Conservation (phyloP, 2,888 invertebrate species). For the Tipula unca region DNA sequence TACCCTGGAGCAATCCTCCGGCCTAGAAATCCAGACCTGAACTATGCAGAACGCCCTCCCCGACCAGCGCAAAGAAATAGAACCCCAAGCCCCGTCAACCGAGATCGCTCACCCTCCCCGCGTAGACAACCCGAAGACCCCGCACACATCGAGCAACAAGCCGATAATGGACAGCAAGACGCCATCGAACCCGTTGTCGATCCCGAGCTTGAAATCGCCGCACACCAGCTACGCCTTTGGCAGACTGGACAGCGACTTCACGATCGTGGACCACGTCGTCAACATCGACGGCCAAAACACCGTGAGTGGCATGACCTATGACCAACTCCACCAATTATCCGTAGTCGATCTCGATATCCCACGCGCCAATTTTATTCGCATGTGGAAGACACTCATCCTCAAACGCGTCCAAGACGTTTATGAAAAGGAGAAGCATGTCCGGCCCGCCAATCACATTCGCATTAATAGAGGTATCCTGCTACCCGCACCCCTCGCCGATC, state of each 20-base stretch:
- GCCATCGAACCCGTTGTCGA: too few relatives aligned
- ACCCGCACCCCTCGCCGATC: not conserved
- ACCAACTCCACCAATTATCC: not conserved
- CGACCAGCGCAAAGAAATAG: too few relatives aligned
- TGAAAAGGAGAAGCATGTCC: not conserved
- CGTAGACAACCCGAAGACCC: too few relatives aligned
- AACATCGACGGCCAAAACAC: not conserved
- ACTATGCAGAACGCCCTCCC: too few relatives aligned
- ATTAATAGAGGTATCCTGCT: not conserved
- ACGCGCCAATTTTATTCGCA: not conserved
- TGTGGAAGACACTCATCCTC: not conserved
- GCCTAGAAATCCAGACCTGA: too few relatives aligned
- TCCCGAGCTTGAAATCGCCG: not conserved
- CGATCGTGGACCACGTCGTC: not conserved
- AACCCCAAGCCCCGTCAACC: too few relatives aligned
- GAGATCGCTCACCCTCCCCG: too few relatives aligned
- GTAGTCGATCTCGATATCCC: not conserved
- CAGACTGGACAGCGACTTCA: not conserved
- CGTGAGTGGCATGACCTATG: not conserved
- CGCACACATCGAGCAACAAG: too few relatives aligned
- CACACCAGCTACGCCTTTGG: not conserved
- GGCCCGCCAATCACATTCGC: not conserved
- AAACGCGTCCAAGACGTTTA: too few relatives aligned
- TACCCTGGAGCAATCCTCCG: too few relatives aligned
- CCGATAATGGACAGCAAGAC: too few relatives aligned